These are phyloP conservation scores for Paracanthobrama guichenoti DNA, from an alignment of 2,113 vertebrate species.

Conservation along the genomic window DNA sequence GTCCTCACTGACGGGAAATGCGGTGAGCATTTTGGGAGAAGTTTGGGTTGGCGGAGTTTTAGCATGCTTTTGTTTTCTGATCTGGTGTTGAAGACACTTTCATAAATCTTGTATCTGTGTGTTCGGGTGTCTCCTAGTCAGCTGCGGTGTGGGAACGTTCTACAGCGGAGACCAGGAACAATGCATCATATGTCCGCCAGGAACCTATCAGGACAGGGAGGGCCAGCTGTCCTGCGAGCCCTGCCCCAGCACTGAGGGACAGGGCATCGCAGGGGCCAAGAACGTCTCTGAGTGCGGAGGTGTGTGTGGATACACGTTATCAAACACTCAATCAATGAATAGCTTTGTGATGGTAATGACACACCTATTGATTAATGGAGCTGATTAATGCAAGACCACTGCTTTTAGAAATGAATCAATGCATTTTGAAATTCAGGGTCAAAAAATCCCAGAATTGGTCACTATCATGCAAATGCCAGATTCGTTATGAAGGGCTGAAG, in stretches of 20 bases:
- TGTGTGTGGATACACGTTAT: constrained; percentile 46
- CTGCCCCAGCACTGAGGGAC: constrained; percentile 85
- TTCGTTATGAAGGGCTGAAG: not conserved
- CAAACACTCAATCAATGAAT: constrained; percentile 1
- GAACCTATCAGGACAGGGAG: constrained; percentile 89
- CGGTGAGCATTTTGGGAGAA: constrained; percentile 73
- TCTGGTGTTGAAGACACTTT: not conserved
- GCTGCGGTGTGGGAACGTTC: constrained; percentile 85
- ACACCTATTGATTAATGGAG: constrained; percentile 6
- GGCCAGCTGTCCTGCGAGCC: constrained; percentile 91
- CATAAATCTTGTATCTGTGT: not conserved
- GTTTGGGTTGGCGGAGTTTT: not conserved
- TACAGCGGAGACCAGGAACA: constrained; percentile 86
- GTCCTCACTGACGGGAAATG: constrained; percentile 85
- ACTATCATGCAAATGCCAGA: constrained; percentile 10
- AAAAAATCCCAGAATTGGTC: constrained; percentile 1
- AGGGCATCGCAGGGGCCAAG: constrained; percentile 81
- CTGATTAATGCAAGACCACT: constrained; percentile 15
- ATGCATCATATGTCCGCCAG: constrained; percentile 82
- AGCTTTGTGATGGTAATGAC: constrained; percentile 41
- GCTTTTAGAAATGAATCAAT: not conserved
- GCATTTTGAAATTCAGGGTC: constrained; percentile 30
- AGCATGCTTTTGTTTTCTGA: not conserved
- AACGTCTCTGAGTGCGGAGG: constrained; percentile 95
- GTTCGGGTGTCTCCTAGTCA: constrained; percentile 74